Conservation (phyloP, 2,888 invertebrate genomes). For the Bembecia ichneumoniformis region DNA sequence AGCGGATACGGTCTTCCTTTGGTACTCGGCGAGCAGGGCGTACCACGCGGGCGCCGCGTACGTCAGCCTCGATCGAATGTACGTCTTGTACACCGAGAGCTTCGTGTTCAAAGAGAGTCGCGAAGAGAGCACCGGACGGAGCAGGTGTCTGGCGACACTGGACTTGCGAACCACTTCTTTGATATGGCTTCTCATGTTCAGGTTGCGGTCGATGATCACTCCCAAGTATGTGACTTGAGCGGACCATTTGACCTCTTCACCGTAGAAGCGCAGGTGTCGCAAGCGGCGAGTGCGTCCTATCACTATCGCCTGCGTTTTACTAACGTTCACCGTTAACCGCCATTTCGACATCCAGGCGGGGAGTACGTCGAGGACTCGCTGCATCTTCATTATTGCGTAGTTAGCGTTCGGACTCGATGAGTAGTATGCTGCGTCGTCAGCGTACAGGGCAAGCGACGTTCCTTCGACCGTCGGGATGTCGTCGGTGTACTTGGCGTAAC, state of each 20-base stretch:
- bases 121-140: conserved; percentile 11
- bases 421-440: conserved; percentile 8
- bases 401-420: conserved; percentile 9
- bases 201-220: conserved; percentile 10
- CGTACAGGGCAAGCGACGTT: conserved; percentile 13
- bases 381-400: conserved; percentile 10
- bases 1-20: background rate
- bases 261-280: conserved; percentile 1
- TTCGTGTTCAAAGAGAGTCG: conserved; percentile 12
- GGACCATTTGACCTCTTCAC: conserved; percentile 6
- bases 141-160: conserved; percentile 2
- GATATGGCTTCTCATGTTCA: conserved; percentile 11
- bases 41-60: conserved; percentile 5
- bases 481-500: too few relatives aligned
- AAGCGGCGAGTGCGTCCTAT: background rate
- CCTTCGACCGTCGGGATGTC: too few relatives aligned
- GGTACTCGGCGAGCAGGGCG: background rate
- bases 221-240: conserved; percentile 12
- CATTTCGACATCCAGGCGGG: conserved; percentile 9
- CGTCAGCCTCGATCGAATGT: too few relatives aligned
- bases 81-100: conserved; percentile 11
- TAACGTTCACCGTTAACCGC: conserved; percentile 9
- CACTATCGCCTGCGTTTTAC: conserved; percentile 12
- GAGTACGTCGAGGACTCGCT: conserved; percentile 12
- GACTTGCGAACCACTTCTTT: conserved; percentile 4